These are phyloP conservation scores for Myotis vivesi DNA, from an alignment of 2,797 vertebrate species.

Conservation along the genomic window DNA sequence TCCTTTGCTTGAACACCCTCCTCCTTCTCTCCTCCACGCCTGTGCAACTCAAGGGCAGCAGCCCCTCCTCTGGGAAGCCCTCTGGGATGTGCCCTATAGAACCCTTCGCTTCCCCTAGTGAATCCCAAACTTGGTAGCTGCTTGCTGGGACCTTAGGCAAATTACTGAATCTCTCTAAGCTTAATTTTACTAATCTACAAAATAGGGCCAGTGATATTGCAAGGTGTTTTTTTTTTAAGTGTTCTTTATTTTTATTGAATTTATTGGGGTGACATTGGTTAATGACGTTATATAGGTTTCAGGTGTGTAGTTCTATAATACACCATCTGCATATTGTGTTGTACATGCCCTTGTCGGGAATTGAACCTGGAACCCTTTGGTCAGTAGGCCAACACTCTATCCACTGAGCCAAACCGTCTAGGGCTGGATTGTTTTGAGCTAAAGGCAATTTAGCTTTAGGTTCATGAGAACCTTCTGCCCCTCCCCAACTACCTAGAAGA, in stretches of 20 bases:
- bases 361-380: no score
- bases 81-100: background rate
- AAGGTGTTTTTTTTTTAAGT: background rate
- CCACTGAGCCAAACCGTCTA: no score
- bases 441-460: background rate
- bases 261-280: background rate
- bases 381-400: no score
- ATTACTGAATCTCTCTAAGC: background rate
- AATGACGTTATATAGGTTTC: background rate
- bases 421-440: background rate
- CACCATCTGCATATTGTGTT: background rate
- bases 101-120: background rate
- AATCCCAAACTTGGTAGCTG: background rate
- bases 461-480: background rate
- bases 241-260: background rate
- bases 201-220: background rate
- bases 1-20: background rate
- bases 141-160: background rate
- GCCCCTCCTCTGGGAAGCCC: background rate
- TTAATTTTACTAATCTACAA: background rate
- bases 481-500: background rate
- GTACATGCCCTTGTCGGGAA: no score
- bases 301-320: background rate
- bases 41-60: background rate
- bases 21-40: background rate